Evolutionary conservation across 2,113 vertebrate genomes (phyloP).

Genomic region (Pterocles burchelli): DNA sequence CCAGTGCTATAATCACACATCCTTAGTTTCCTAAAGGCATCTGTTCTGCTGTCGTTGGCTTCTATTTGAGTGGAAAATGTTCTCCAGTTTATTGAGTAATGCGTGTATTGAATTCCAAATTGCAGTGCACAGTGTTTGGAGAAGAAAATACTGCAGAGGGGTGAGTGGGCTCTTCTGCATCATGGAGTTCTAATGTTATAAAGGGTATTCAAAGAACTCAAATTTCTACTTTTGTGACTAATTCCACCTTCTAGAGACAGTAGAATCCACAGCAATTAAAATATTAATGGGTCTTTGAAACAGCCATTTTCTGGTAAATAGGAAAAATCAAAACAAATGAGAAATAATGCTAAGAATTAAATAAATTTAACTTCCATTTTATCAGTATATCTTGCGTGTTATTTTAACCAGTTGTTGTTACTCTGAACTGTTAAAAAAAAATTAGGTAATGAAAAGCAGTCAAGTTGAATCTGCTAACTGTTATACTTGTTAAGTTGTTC

Average conservation of each 20-base stretch:
- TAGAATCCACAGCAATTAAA: neutral
- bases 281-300: neutral
- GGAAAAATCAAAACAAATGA: neutral
- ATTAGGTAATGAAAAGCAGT: neutral
- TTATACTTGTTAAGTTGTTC: neutral
- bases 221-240: neutral
- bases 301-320: neutral
- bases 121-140: neutral
- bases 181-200: neutral
- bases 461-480: neutral
- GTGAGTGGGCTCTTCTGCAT: neutral
- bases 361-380: neutral
- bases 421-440: neutral
- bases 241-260: neutral
- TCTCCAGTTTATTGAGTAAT: neutral
- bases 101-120: neutral
- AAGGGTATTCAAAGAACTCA: neutral
- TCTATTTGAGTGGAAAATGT: constrained; percentile 3
- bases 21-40: constrained; percentile 26
- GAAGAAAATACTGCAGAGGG: neutral
- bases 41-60: neutral
- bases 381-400: neutral
- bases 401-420: neutral
- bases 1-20: neutral
- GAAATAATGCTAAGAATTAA: neutral